A percentile compares a stretch with the other conserved stretches of the same genome.
phyloP scores from a whole-genome alignment of 2,888 invertebrate genomes.

The Leuctra nigra region DNA sequence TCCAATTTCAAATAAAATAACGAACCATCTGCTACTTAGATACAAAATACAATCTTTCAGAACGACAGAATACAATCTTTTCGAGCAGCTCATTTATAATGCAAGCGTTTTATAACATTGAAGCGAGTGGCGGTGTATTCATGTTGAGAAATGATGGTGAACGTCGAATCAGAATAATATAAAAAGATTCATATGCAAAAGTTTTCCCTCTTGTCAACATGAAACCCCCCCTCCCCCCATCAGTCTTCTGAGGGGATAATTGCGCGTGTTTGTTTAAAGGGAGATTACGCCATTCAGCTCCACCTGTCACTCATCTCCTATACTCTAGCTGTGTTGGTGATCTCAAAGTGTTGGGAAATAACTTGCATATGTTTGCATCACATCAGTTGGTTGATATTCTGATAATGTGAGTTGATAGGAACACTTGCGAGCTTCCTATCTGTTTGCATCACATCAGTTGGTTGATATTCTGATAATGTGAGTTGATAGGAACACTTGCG shows the following conservation, averaged over 20 bases:
- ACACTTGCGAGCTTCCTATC: no score
- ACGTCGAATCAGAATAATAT: neutral
- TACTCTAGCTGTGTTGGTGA: no score
- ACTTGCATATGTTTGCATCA: no score
- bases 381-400: no score
- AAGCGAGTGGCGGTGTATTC: neutral
- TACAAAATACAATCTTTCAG: constrained; percentile 18
- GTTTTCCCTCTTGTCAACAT: neutral
- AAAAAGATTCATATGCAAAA: constrained; percentile 7
- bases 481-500: no score
- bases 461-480: no score
- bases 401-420: no score
- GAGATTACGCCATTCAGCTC: no score
- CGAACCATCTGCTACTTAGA: constrained; percentile 22
- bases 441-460: no score
- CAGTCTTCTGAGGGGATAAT: neutral
- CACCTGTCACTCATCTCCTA: no score
- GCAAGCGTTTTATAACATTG: constrained; percentile 13
- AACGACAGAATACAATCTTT: constrained; percentile 13
- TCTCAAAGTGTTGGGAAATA: no score
- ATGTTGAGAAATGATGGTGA: constrained; percentile 1
- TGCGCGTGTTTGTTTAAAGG: no score
- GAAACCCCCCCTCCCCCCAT: neutral
- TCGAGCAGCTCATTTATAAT: constrained; percentile 19
- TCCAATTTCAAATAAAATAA: constrained; percentile 20